phyloP scores from a whole-genome alignment of 1,140 invertebrate genomes.

The Eumeta japonica region DNA sequence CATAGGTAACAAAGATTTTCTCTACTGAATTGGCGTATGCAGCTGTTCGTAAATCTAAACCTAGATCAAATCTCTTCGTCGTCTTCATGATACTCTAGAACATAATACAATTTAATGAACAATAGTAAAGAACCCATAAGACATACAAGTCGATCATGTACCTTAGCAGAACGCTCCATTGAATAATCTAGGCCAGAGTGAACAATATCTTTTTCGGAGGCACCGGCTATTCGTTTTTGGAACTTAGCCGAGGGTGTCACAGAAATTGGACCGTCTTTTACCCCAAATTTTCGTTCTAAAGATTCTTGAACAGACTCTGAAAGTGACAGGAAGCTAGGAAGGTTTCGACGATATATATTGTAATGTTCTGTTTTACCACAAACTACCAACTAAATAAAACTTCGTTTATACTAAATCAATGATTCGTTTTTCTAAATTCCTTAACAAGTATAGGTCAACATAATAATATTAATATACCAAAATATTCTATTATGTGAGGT shows the following conservation, averaged over 20 bases:
- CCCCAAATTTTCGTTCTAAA: slow-evolving; percentile 93
- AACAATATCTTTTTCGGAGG: slow-evolving; percentile 99
- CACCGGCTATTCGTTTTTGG: slow-evolving; percentile 94
- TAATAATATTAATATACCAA: too few species aligned
- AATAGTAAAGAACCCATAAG: too few species aligned
- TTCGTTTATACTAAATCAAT: too few species aligned
- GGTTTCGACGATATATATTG: too few species aligned
- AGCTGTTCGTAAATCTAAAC: slow-evolving; percentile 95
- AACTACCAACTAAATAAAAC: too few species aligned
- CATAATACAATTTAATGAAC: slow-evolving; percentile 23
- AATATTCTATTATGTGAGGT: too few species aligned
- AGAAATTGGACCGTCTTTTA: slow-evolving; percentile 90
- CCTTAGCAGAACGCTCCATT: slow-evolving; percentile 92
- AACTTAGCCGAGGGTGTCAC: slow-evolving; percentile 92
- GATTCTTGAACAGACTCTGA: slow-evolving; percentile 98
- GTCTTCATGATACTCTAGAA: slow-evolving; percentile 97
- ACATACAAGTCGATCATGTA: slow-evolving; percentile 41
- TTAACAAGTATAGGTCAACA: too few species aligned
- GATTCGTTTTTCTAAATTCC: too few species aligned
- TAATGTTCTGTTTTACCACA: too few species aligned
- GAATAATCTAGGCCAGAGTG: slow-evolving; percentile 99
- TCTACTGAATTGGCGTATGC: slow-evolving; percentile 98
- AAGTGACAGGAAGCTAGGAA: slow-evolving; percentile 19
- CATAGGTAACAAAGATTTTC: slow-evolving; percentile 98
- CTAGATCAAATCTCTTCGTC: slow-evolving; percentile 94